Evolutionary conservation across 2,888 invertebrate genomes (phyloP).

Genomic region (Tortricodes alternella): DNA sequence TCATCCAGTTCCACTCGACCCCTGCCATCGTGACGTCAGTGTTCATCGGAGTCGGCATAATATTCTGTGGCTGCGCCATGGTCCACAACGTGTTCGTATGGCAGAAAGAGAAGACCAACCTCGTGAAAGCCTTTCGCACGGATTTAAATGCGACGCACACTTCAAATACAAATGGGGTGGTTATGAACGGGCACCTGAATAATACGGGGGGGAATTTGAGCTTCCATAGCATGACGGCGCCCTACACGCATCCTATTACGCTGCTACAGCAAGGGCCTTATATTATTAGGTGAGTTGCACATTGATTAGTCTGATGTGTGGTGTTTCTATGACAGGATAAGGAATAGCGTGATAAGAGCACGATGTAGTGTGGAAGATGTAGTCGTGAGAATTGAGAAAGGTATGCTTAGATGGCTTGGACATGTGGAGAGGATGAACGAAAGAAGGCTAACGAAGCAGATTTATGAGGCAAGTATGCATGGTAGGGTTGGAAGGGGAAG

Average conservation of each 20-base stretch:
- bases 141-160: conserved; percentile 57
- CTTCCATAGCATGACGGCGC: conserved; percentile 68
- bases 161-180: conserved; percentile 65
- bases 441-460: too few relatives aligned
- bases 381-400: too few relatives aligned
- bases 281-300: conserved; percentile 77
- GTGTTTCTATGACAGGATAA: too few relatives aligned
- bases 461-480: too few relatives aligned
- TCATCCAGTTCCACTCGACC: conserved; percentile 95
- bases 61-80: conserved; percentile 96
- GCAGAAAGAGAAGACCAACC: conserved; percentile 94
- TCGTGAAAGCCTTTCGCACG: conserved; percentile 85
- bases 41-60: conserved; percentile 93
- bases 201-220: conserved; percentile 69
- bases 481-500: too few relatives aligned
- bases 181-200: conserved; percentile 71
- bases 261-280: conserved; percentile 81
- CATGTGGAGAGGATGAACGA: too few relatives aligned
- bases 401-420: too few relatives aligned
- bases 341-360: too few relatives aligned
- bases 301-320: too few relatives aligned
- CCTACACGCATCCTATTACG: conserved; percentile 75
- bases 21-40: conserved; percentile 95
- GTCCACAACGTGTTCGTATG: conserved; percentile 97
- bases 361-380: too few relatives aligned